phyloP scores from a whole-genome alignment of 2,888 invertebrate species.

The Sturmia bella region DNA sequence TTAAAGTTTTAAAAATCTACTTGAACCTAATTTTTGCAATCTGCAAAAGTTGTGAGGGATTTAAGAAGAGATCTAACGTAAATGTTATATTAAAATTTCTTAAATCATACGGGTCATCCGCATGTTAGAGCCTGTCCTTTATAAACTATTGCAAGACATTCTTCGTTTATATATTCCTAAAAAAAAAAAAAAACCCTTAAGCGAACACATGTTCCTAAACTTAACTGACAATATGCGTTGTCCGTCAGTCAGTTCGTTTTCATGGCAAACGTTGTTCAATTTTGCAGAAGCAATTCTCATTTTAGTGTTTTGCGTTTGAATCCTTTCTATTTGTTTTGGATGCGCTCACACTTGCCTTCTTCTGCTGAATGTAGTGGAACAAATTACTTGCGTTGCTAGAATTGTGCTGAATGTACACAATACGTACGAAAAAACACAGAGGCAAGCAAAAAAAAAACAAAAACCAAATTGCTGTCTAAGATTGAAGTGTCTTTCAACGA shows the following conservation, averaged over 20 bases:
- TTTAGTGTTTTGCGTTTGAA: constrained; percentile 6
- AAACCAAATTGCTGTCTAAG: constrained; percentile 50
- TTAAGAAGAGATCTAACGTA: no score
- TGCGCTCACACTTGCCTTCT: background rate
- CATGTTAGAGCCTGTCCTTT: no score
- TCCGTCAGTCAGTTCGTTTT: constrained; percentile 35
- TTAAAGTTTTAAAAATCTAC: no score
- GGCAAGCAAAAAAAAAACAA: constrained; percentile 25
- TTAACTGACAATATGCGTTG: background rate
- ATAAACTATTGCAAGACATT: no score
- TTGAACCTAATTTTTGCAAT: no score
- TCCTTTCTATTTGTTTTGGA: background rate
- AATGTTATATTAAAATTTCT: no score
- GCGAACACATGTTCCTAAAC: background rate
- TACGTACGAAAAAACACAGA: background rate
- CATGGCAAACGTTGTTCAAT: constrained; percentile 44
- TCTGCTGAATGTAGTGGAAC: constrained; percentile 23
- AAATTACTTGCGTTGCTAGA: constrained; percentile 50
- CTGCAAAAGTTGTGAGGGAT: no score
- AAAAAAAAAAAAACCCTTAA: no score
- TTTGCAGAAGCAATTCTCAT: constrained; percentile 42
- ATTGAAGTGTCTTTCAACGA: constrained; percentile 17
- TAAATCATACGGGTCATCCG: no score
- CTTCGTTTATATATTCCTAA: no score
- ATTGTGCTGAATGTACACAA: constrained; percentile 52